Base-by-base conservation (phyloP, 1,140 invertebrate genomes). In the Drosophila sp. region DNA sequence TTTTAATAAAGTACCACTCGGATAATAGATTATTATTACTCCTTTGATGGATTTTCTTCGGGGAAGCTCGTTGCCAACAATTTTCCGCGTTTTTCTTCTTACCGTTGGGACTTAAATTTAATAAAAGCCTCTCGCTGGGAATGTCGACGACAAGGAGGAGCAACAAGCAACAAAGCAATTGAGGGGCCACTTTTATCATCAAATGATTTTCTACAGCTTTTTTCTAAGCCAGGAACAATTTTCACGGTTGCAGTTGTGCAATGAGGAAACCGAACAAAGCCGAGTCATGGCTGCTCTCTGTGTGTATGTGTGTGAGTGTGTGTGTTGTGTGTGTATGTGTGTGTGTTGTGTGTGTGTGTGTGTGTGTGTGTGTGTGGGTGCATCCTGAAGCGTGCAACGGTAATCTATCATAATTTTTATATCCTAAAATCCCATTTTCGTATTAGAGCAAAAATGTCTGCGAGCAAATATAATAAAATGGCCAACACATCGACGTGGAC, bases 331-430 rank as follows among this genome's bases (percentile, higher is more conserved):
- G 8, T 25, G 40, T 32, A 25, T 0, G 45, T 48, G 38, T 64
- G 54, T 56, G 67, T 71, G 76, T 13, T 5, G 38, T 0, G n/a
- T 3, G n/a, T 58, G 41, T 45, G 8, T 18, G 21, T 50, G 18
- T 43, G 38, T 27, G 41, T 64, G 29, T 48, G 34, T 58, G 27
- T 38, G 8, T 43, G 67, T 27, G 29, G 57, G 41, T 72, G 38
- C 46, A 27, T 66, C 21, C 25, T 53, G 18, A 72, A 66, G 69
- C 51, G 69, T 77, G 80, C 76, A 77, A 62, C 83, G 76, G 89
- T 91, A 91, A 91, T 91, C 89, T 90, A 91, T 91, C 89, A 91
- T 91, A 91, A 91, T 91, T 91, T 91, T 90, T 90, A 91, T 91
- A 91, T 91, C 89, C 89, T 89, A 89, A 89, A 90, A 91, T 90